Base-by-base conservation (phyloP, 1,140 invertebrate genomes). In the Nixonia krombeini region DNA sequence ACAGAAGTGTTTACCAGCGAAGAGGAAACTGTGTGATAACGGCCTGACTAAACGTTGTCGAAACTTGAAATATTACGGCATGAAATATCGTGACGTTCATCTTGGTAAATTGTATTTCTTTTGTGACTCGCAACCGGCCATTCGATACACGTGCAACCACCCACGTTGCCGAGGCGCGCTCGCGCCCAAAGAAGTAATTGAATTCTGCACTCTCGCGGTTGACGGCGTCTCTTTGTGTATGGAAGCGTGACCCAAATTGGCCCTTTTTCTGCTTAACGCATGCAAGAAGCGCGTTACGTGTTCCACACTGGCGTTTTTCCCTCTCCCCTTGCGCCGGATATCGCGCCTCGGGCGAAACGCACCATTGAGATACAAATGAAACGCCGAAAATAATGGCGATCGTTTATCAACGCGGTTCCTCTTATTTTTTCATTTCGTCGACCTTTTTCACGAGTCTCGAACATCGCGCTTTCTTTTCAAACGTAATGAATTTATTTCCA, bases 241-340 rank as follows among this genome's bases (percentile, higher is more conserved):
- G 31, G 55, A 66, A 49, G 28, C 40, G 31, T 59, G 63, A 58
- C 63, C 55, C 40, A 58, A 66, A 66, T 66, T 42, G 42, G 35
- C 59, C 51, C 41, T 66, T 50, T 46, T 55, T 58, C 17, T 42
- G 31, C 37, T 51, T 21, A 49, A 44, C 8, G 18, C 18, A 35
- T 38, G 7, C 51, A 38, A 53, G 53, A 64, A 51, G 17, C 47
- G 38, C 51, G 31, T 64, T 63, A 61, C 51, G 25, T 52, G 42
- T 57, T 42, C 16, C 9, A 44, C 37, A 41, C 38, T 37, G 46
- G 17, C 44, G 52, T 53, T 51, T 57, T 46, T 46, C 26, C 15
- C 17, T 23, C 41, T 23, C 35, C 33, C 13, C 29, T n/a, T n/a
- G n/a, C n/a, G n/a, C n/a, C n/a, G n/a, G n/a, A n/a, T n/a, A n/a